Evolutionary conservation across 2,888 invertebrate species (phyloP).

Genomic region (Epicampocera succincta): DNA sequence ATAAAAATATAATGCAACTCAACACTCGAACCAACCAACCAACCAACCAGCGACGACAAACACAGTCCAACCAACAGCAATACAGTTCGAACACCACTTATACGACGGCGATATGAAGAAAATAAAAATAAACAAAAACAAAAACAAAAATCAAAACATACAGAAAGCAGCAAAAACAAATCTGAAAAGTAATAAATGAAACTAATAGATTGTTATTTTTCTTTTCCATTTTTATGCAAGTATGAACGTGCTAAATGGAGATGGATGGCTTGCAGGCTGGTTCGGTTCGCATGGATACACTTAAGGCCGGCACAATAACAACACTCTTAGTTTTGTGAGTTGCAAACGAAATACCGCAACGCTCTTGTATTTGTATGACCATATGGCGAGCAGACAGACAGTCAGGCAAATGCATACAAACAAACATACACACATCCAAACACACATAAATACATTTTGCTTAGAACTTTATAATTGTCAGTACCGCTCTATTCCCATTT

Average conservation of each 20-base stretch:
- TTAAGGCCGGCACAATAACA: slow-evolving; percentile 43
- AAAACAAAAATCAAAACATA: slow-evolving; percentile 4
- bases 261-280: slow-evolving; percentile 32
- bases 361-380: slow-evolving; percentile 2
- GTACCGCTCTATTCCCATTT: not conserved
- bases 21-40: slow-evolving; percentile 35
- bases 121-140: slow-evolving; percentile 10
- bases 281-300: slow-evolving; percentile 41
- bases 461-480: slow-evolving; percentile 17
- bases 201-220: slow-evolving; percentile 31
- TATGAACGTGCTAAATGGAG: slow-evolving; percentile 38
- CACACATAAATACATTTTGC: too few species aligned
- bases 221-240: not conserved
- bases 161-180: slow-evolving; percentile 20
- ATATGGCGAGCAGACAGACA: slow-evolving; percentile 53
- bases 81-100: slow-evolving; percentile 8
- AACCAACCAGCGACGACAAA: slow-evolving; percentile 18
- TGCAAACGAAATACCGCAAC: not conserved
- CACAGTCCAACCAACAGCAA: slow-evolving; percentile 41
- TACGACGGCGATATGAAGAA: slow-evolving; percentile 30
- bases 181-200: slow-evolving; percentile 21
- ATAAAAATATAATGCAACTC: slow-evolving; percentile 37
- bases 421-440: not conserved
- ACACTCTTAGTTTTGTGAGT: not conserved
- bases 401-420: too few species aligned